Base-by-base conservation (phyloP, 1,140 invertebrate species). In the Nixonia krombeini region DNA sequence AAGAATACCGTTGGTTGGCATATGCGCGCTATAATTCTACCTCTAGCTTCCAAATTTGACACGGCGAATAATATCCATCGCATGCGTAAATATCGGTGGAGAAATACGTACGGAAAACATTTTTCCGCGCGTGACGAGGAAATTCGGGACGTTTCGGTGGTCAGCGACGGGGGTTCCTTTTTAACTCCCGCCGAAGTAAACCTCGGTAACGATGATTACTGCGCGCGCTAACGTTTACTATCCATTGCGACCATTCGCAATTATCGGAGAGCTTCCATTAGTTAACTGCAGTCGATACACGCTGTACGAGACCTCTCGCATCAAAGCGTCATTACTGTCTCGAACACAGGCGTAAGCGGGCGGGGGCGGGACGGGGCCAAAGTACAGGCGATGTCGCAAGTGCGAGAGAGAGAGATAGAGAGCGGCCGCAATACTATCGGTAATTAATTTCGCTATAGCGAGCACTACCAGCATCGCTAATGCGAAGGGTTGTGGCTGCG, bases 201-300 rank as follows among this genome's bases (percentile, higher is more conserved):
- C 50, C 51, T 61, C 62, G 52, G 72, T 82, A 79, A 82, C 76
- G 79, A 82, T 82, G 79, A 84, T 84, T 84, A 84, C 81, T 82
- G 75, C 79, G 76, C 67, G 53, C 64, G 74, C 76, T 75, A 78
- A 81, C 79, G 82, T 81, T 82, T 79, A 82, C 75, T 84, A 76
- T 77, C 72, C 72, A 74, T 66, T 72, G 74, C 61, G 65, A 75
- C 55, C 70, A 79, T 78, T 83, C 70, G 80, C 80, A 84, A 84
- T 85, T 84, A 85, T 85, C 82, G 78, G 80, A 71, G 75, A 82
- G 82, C 77, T 81, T 84, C 82, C 82, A 85, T 85, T 84, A 84
- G 82, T 84, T 83, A 83, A 83, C 79, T 82, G 74, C 75, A 83
- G 80, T 79, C 79, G 77, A 82, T 81, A 82, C 76, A 70, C 72